Evolutionary conservation across 2,113 vertebrate species (phyloP), one percentile per base, ranked within the genome.

Genomic region (Cyprinus carpio): DNA sequence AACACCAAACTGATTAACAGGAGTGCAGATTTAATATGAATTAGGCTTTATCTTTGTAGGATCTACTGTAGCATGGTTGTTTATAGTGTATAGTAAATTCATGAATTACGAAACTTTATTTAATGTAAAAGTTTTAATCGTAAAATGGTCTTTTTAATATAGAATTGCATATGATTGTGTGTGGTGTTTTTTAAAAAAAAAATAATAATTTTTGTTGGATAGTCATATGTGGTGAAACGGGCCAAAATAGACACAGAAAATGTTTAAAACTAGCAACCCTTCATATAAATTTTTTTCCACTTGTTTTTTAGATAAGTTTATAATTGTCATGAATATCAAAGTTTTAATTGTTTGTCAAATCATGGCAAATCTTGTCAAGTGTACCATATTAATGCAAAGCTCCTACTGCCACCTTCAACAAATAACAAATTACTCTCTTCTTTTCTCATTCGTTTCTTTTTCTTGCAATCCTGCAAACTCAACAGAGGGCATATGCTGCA

Each of bases 401-500:
- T 6, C 5, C 20, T 60, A 2, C 56, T 40, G n/a, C 3, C 29
- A 4, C 20, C 34, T 67, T 67, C 16, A 18, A 23, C 2, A 13
- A 16, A 46, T 10, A 18, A 23, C 2, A 13, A 16, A 46, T 10
- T 7, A 67, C 15, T 31, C 27, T 8, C 27, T 64, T 64, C 25
- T 6, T 65, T 3, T 37, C 31, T 25, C 0, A 82, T 64, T 64
- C 25, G 13, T 65, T 3, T 37, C 31, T 25, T 0, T 83, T 64
- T 84, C 40, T 89, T 27, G 2, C 86, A 99, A 97, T 89, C 97
- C 86, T 99, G 97, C 97, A 91, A 96, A 92, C 90, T 93, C 4
- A 75, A 89, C 69, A 95, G 91, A 75, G 96, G 96, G 75, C 91
- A 90, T 58, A 87, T 84, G 87, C 94, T 97, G 86, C 95, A 94